These are phyloP conservation scores for Caenorhabditis sinica DNA, from an alignment of 2,888 invertebrate genomes.

Conservation along the genomic window DNA sequence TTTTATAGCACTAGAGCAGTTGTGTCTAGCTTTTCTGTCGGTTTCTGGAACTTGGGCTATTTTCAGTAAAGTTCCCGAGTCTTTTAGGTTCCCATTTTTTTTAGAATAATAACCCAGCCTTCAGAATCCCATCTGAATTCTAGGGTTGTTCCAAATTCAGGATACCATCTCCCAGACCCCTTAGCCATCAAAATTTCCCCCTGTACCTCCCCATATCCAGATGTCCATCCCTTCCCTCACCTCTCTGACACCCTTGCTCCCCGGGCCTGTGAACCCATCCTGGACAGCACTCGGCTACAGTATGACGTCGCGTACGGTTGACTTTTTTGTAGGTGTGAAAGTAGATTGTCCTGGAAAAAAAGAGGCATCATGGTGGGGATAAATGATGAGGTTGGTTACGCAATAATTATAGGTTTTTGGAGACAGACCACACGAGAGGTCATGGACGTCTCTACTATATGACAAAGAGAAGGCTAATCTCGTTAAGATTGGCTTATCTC, in stretches of 20 bases:
- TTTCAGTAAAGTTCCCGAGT: too few relatives aligned
- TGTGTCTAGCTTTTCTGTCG: too few relatives aligned
- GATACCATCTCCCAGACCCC: too few relatives aligned
- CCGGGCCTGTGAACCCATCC: conserved; percentile 85
- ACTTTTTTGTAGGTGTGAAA: conserved; percentile 85
- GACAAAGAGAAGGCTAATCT: conserved; percentile 41
- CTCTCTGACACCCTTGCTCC: conserved; percentile 84
- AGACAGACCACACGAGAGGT: conserved; percentile 24
- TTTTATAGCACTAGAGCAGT: too few relatives aligned
- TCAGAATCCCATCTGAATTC: too few relatives aligned
- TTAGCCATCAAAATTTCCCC: too few relatives aligned
- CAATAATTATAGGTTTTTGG: conserved; percentile 52
- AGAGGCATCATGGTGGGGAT: not conserved
- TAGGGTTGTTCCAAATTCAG: too few relatives aligned
- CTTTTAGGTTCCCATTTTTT: too few relatives aligned
- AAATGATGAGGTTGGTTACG: conserved; percentile 8
- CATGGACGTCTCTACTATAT: conserved; percentile 36
- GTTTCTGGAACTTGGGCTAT: too few relatives aligned
- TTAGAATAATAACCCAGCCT: too few relatives aligned
- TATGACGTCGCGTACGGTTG: conserved; percentile 84
- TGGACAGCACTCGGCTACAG: conserved; percentile 85
- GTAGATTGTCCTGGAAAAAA: conserved; percentile 85
- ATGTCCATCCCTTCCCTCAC: too few relatives aligned
- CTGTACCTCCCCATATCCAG: not conserved
- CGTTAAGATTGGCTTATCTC: conserved; percentile 14